A percentile compares a stretch with the other conserved stretches of the same genome.
Evolutionary conservation across 2,888 invertebrate genomes (phyloP).

Genomic region (Eupithecia vulgata): DNA sequence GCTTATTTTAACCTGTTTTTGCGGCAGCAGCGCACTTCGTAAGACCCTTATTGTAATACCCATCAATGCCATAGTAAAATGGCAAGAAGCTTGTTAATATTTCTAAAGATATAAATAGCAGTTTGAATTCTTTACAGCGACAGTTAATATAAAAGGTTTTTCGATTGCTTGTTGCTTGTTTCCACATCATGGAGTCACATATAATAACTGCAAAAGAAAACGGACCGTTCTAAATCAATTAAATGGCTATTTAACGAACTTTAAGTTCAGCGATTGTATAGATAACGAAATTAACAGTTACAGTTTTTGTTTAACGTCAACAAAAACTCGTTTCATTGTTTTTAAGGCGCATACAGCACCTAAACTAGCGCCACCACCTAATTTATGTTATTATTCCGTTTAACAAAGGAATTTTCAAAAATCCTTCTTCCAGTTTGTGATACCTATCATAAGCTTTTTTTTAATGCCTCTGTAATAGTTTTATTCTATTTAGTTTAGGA

Average conservation of each 20-base stretch:
- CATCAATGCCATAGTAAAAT: constrained; percentile 65
- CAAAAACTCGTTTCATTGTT: constrained; percentile 57
- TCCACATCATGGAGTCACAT: neutral
- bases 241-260: constrained; percentile 10
- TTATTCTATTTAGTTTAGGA: too few species aligned
- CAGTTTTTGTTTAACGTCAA: constrained; percentile 41
- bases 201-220: neutral
- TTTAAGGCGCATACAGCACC: too few species aligned
- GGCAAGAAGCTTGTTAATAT: constrained; percentile 64
- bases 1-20: constrained; percentile 62
- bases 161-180: constrained; percentile 4
- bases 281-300: constrained; percentile 42
- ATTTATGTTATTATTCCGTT: too few species aligned
- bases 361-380: too few species aligned
- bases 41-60: constrained; percentile 60
- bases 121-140: constrained; percentile 2
- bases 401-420: too few species aligned
- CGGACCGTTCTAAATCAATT: neutral
- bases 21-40: constrained; percentile 49
- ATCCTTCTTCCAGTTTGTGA: too few species aligned
- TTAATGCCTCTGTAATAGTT: too few species aligned
- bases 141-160: neutral
- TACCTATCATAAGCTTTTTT: too few species aligned
- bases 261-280: constrained; percentile 33
- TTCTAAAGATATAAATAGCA: constrained; percentile 61